These are phyloP conservation scores for Lycodopsis pacificus DNA, from an alignment of 2,797 vertebrate species.

Conservation along the genomic window DNA sequence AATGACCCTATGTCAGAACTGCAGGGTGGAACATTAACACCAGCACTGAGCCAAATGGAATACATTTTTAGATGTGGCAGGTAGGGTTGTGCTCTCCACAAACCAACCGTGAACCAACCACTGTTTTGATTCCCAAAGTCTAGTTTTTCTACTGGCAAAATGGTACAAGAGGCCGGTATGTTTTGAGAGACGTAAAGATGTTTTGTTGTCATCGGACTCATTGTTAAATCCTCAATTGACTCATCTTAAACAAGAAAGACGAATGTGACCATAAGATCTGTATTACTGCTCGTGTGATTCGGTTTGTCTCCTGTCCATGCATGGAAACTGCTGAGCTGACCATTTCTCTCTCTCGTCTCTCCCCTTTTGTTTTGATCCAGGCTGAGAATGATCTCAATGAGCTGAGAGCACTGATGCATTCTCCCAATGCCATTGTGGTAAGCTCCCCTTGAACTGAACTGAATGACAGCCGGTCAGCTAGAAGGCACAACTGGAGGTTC, in stretches of 20 bases:
- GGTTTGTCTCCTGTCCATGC: conserved; percentile 28
- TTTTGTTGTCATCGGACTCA: neutral
- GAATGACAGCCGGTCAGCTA: conserved; percentile 53
- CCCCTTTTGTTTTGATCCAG: conserved; percentile 85
- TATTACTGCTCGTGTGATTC: conserved; percentile 33
- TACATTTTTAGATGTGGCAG: too few relatives aligned
- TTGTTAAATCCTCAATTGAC: neutral
- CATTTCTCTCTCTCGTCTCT: conserved; percentile 78
- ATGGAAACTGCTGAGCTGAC: conserved; percentile 82
- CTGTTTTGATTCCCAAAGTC: conserved; percentile 2
- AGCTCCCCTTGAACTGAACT: conserved; percentile 77
- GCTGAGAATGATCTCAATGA: conserved; percentile 99
- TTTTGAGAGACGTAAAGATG: neutral
- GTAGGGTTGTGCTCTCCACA: conserved; percentile 1
- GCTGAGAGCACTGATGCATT: conserved; percentile 99
- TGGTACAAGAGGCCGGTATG: neutral
- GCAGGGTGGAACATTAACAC: conserved; percentile 11
- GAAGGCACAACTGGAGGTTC: conserved; percentile 63
- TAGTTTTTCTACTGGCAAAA: neutral
- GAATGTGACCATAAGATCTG: conserved; percentile 14
- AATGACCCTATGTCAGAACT: conserved; percentile 21
- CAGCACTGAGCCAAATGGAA: conserved; percentile 9
- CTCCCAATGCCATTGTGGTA: conserved; percentile 99
- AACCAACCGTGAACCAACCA: neutral
- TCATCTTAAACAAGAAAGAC: conserved; percentile 8